These are phyloP conservation scores for Schmidtea mediterranea DNA, from an alignment of 1,140 invertebrate genomes.

Conservation along the genomic window DNA sequence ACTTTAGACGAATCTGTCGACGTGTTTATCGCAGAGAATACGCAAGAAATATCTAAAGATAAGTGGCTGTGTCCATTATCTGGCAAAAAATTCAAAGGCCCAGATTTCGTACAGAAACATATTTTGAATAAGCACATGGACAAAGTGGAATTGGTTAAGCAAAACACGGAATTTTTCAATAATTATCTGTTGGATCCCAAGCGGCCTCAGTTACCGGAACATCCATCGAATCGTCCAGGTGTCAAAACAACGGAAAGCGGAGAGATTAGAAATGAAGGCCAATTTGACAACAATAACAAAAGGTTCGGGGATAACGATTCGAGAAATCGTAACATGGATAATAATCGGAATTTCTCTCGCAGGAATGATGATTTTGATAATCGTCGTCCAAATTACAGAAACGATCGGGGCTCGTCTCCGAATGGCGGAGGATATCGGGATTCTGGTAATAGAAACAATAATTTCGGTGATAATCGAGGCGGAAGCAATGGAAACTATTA, in stretches of 20 bases:
- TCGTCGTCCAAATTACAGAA: too few relatives aligned
- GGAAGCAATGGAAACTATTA: not conserved
- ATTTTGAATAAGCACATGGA: conserved; percentile 88
- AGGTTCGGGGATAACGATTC: not conserved
- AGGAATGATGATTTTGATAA: not conserved
- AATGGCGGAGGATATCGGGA: not conserved
- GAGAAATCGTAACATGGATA: too few relatives aligned
- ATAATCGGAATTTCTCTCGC: too few relatives aligned
- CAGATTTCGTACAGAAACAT: conserved; percentile 92
- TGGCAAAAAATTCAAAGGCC: conserved; percentile 95
- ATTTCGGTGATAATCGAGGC: not conserved
- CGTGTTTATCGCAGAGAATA: conserved; percentile 64
- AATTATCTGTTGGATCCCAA: conserved; percentile 72
- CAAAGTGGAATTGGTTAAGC: conserved; percentile 68
- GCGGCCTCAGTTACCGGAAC: conserved; percentile 1
- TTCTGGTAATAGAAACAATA: not conserved
- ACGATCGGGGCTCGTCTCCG: not conserved
- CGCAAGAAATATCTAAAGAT: conserved; percentile 7
- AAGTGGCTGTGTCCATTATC: conserved; percentile 79
- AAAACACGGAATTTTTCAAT: conserved; percentile 76
- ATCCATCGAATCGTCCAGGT: not conserved
- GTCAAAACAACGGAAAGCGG: not conserved
- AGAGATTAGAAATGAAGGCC: not conserved
- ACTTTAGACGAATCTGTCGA: conserved; percentile 42
- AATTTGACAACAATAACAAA: not conserved